A percentile compares a stretch with the other conserved stretches of the same genome.
Evolutionary conservation across 2,888 invertebrate genomes (phyloP).

Genomic region (Camponotus fellah): DNA sequence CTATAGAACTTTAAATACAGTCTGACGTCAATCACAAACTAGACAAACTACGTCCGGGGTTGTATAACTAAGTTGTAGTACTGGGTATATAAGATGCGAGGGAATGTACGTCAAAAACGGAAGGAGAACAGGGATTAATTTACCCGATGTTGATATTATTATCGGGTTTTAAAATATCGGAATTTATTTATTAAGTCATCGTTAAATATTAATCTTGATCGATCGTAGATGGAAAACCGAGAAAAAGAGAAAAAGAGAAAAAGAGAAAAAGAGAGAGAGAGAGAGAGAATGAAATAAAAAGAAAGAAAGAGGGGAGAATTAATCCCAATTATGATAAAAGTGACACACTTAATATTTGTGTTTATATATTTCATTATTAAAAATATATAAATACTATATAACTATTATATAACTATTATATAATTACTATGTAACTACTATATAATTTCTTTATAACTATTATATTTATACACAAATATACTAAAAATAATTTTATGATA

Average conservation of each 20-base stretch:
- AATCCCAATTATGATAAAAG: not conserved
- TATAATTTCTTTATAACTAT: too few relatives aligned
- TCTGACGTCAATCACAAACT: conserved; percentile 56
- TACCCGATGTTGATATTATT: conserved; percentile 1
- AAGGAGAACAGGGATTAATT: conserved; percentile 11
- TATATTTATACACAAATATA: too few relatives aligned
- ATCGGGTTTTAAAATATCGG: not conserved
- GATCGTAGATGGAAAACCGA: too few relatives aligned
- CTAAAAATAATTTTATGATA: not conserved
- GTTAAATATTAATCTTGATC: too few relatives aligned
- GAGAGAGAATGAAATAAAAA: too few relatives aligned
- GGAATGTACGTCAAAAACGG: not conserved
- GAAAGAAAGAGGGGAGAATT: not conserved
- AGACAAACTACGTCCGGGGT: conserved; percentile 34
- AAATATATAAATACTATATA: not conserved
- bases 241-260: not conserved
- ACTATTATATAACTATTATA: not conserved
- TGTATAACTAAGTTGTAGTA: conserved; percentile 19
- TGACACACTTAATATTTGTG: not conserved
- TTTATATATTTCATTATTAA: not conserved
- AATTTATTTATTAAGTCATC: not conserved
- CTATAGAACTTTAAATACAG: conserved; percentile 54
- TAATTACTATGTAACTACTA: too few relatives aligned
- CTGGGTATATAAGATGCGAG: not conserved
- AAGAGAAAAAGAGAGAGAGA: too few relatives aligned